These are phyloP conservation scores for Polymixis lichenea DNA, from an alignment of 2,888 invertebrate genomes.

Conservation along the genomic window DNA sequence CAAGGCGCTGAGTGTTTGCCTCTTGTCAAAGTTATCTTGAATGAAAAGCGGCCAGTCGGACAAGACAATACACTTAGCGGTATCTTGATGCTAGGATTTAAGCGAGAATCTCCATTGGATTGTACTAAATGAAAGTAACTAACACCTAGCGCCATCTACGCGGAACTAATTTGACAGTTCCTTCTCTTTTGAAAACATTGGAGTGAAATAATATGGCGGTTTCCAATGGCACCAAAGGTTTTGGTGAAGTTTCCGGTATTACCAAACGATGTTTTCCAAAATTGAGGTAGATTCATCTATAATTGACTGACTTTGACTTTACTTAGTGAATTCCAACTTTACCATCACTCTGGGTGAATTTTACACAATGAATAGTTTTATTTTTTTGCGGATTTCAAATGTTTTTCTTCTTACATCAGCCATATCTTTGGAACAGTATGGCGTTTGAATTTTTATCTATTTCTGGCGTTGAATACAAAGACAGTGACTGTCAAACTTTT, in stretches of 20 bases:
- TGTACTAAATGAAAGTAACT: too few species aligned
- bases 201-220: neutral
- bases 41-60: neutral
- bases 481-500: constrained; percentile 26
- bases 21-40: too few species aligned
- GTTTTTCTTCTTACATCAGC: neutral
- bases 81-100: neutral
- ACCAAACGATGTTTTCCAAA: neutral
- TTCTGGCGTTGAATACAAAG: neutral
- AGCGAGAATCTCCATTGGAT: neutral
- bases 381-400: neutral
- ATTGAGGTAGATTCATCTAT: too few species aligned
- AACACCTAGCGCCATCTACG: too few species aligned
- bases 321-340: constrained; percentile 10
- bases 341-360: neutral
- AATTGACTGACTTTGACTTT: neutral
- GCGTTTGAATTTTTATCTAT: neutral
- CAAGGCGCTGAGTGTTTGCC: too few species aligned
- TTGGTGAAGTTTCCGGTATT: neutral
- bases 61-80: neutral
- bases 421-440: constrained; percentile 14
- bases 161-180: too few species aligned
- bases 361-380: neutral
- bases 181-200: neutral
- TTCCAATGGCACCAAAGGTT: neutral